Conservation (phyloP, 2,113 vertebrate species). For the Seriola quinqueradiata region DNA sequence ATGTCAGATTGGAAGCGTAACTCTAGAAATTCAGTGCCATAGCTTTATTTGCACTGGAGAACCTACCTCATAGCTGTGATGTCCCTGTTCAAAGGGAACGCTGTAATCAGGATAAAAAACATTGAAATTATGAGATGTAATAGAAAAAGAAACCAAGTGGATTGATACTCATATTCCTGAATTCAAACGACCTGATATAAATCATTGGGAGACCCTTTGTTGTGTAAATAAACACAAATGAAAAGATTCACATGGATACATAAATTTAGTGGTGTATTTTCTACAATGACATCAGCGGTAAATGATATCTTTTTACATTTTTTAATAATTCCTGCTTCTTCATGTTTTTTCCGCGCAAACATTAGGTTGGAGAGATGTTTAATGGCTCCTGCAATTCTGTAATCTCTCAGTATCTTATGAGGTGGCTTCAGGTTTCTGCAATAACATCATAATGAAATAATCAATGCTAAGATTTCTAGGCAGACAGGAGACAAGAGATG, state of each 20-base stretch:
- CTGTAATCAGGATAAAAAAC: neutral
- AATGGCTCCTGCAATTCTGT: slow-evolving; percentile 17
- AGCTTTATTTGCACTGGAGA: neutral
- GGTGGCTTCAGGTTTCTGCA: slow-evolving; percentile 27
- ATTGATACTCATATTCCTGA: no score
- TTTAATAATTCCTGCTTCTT: no score
- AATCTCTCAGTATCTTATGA: slow-evolving; percentile 12
- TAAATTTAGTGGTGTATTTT: neutral
- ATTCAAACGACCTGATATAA: no score
- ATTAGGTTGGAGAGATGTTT: slow-evolving; percentile 16
- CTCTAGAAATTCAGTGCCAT: neutral
- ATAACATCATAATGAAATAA: slow-evolving; percentile 46
- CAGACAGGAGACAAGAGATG: slow-evolving; percentile 25
- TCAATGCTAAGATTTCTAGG: slow-evolving; percentile 44
- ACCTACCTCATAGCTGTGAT: neutral
- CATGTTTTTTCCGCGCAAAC: slow-evolving; percentile 20
- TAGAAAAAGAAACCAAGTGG: no score
- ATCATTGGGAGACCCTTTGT: no score
- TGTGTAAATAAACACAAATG: no score
- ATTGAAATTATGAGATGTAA: neutral
- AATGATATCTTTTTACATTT: neutral
- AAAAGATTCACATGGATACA: no score
- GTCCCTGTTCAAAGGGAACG: neutral
- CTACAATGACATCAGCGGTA: neutral
- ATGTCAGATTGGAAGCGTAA: neutral